A percentile compares a stretch with the other conserved stretches of the same genome.
Conservation (phyloP, 2,797 vertebrate genomes). For the Hippopotamyrus pictus region DNA sequence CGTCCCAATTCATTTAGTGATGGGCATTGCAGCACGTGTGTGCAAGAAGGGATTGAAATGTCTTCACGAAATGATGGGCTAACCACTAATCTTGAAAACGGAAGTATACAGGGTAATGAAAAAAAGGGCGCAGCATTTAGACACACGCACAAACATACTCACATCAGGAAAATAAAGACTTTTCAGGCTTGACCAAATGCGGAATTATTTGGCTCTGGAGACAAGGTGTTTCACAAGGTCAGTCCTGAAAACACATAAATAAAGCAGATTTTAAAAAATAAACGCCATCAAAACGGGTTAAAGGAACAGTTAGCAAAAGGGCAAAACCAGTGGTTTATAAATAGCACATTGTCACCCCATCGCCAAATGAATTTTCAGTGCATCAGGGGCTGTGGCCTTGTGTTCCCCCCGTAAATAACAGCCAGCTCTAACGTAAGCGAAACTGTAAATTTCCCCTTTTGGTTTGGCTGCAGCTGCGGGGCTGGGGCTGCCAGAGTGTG, state of each 20-base stretch:
- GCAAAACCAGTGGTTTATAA: not conserved
- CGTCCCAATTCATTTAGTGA: not conserved
- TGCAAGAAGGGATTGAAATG: not conserved
- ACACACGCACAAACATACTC: not conserved
- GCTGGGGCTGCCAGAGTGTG: slow-evolving; percentile 34
- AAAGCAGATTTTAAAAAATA: not conserved
- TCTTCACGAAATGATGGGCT: not conserved
- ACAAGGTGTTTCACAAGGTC: not conserved
- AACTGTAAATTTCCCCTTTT: slow-evolving; percentile 33
- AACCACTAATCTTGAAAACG: not conserved
- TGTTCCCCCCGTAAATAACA: slow-evolving; percentile 42
- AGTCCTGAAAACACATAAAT: not conserved
- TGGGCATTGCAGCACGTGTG: not conserved
- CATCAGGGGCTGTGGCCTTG: slow-evolving; percentile 27
- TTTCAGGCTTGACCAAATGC: not conserved
- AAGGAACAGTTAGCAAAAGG: not conserved
- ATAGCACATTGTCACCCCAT: slow-evolving; percentile 28
- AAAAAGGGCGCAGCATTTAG: not conserved
- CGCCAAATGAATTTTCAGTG: slow-evolving; percentile 26
- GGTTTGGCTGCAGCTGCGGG: not conserved
- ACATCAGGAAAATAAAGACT: not conserved
- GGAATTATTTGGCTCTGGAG: not conserved
- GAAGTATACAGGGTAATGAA: not conserved
- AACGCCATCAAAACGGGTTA: not conserved
- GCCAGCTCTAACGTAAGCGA: slow-evolving; percentile 33